Base-by-base conservation (phyloP, 2,113 vertebrate species). In the Ariopsis seemanni region DNA sequence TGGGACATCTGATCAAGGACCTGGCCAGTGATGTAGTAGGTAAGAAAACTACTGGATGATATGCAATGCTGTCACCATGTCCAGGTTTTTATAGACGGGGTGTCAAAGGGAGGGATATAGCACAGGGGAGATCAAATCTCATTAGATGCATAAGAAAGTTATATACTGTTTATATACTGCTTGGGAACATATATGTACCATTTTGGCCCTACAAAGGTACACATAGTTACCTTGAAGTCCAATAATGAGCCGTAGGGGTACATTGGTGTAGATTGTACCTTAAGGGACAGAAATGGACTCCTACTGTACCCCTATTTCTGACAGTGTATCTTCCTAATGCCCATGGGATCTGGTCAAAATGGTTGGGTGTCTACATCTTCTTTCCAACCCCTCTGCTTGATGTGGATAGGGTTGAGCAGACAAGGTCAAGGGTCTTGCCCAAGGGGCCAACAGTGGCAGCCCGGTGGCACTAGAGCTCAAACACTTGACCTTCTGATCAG, bases 1-100 rank as follows among this genome's bases (percentile, higher is more conserved):
- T 97, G 2, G 96, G 96, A 77, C 96, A 97, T 91, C 94, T 97
- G 72, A 96, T 97, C 89, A 96, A 96, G 91, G 96, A 97, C 53
- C 93, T 97, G 86, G 95, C 95, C 30, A 95, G 95, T 7, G 96
- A 97, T 89, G 89, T 97, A 14, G 90, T 94, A 94, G 96, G 96
- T 95, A 92, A 82, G 88, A 17, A 18, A 6, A 22, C 7, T 67
- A 18, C 0, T 71, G 0, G 50, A 25, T 34, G 20, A 78, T 42
- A 84, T n/a, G 17, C 11, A 48, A 4, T 81, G 53, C 25, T 27
- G 25, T 7, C 25, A 53, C 12, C 5, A 3, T 53, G 52, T 55
- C 52, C 12, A 15, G 25, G 25, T 55, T 79, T 57, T 27, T 27
- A 52, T 25, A 53, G 11, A 53, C n/a, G 74, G 22, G 10, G 9